Evolutionary conservation across 2,888 invertebrate species (phyloP).

Genomic region (Coelinius sp.): DNA sequence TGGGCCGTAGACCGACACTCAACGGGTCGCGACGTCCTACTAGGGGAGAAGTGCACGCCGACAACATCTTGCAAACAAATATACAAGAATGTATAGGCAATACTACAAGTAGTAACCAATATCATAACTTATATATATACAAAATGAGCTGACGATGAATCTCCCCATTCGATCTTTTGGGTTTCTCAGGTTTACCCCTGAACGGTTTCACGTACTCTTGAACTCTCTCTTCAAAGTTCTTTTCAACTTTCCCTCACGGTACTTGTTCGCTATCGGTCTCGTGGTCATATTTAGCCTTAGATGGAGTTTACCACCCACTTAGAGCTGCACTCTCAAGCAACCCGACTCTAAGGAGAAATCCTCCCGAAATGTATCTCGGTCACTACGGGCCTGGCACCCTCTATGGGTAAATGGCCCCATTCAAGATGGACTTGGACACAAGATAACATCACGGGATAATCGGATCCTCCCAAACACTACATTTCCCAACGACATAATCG

Average conservation of each 20-base stretch:
- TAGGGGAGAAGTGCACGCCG: conserved; percentile 70
- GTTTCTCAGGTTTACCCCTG: conserved; percentile 75
- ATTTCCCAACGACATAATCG: no score
- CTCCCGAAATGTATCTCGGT: conserved; percentile 59
- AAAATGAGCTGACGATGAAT: conserved; percentile 7
- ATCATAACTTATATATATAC: neutral
- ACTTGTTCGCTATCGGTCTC: conserved; percentile 78
- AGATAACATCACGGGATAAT: conserved; percentile 61
- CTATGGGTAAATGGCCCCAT: conserved; percentile 72
- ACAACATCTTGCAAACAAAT: conserved; percentile 48
- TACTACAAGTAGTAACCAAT: conserved; percentile 17
- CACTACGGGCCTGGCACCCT: conserved; percentile 74
- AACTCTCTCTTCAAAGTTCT: conserved; percentile 77
- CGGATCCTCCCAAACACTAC: conserved; percentile 71
- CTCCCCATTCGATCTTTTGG: conserved; percentile 66
- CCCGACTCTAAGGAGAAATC: conserved; percentile 72
- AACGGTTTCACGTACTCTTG: conserved; percentile 71
- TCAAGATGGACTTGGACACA: conserved; percentile 73
- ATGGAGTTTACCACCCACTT: conserved; percentile 74
- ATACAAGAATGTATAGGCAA: conserved; percentile 29
- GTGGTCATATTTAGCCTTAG: conserved; percentile 74
- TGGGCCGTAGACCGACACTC: conserved; percentile 70
- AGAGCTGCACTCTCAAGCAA: conserved; percentile 73
- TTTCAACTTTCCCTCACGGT: conserved; percentile 81
- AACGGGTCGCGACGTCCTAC: conserved; percentile 75